phyloP scores from a whole-genome alignment of 2,888 invertebrate species.

The Caenorhabditis sinica region DNA sequence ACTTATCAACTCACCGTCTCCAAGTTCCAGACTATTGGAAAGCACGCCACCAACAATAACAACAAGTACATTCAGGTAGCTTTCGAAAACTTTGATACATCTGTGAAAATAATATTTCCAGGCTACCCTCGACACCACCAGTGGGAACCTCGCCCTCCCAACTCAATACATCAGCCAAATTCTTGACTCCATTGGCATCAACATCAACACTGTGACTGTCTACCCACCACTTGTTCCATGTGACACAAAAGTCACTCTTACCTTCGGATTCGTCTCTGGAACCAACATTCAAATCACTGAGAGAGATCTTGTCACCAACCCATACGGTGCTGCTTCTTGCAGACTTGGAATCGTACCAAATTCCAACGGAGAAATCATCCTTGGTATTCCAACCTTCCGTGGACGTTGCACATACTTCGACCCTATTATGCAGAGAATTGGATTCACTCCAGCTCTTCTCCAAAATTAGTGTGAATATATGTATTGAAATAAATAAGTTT shows the following conservation, averaged over 20 bases:
- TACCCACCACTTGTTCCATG: slow-evolving; percentile 62
- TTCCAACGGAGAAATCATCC: slow-evolving; percentile 17
- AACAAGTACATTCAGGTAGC: slow-evolving; percentile 48
- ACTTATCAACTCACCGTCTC: slow-evolving; percentile 46
- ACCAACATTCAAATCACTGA: slow-evolving; percentile 45
- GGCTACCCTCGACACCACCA: slow-evolving; percentile 40
- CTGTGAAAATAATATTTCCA: not conserved
- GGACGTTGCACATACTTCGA: slow-evolving; percentile 67
- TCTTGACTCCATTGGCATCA: slow-evolving; percentile 48
- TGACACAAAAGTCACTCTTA: slow-evolving; percentile 52
- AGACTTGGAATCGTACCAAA: slow-evolving; percentile 47
- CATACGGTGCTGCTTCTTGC: slow-evolving; percentile 30
- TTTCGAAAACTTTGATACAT: not conserved
- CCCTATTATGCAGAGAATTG: slow-evolving; percentile 38
- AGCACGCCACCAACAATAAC: slow-evolving; percentile 43
- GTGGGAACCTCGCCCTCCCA: slow-evolving; percentile 29
- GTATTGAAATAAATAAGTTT: slow-evolving; percentile 14
- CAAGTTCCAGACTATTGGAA: slow-evolving; percentile 38
- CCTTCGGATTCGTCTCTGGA: slow-evolving; percentile 46
- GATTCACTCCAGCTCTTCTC: slow-evolving; percentile 51
- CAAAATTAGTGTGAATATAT: slow-evolving; percentile 53
- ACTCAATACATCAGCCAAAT: slow-evolving; percentile 33
- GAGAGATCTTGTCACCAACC: slow-evolving; percentile 53
- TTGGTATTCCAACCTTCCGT: slow-evolving; percentile 63
- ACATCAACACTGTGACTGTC: slow-evolving; percentile 28